Conservation (phyloP, 2,113 vertebrate species). For the Rhodinocichla rosea region DNA sequence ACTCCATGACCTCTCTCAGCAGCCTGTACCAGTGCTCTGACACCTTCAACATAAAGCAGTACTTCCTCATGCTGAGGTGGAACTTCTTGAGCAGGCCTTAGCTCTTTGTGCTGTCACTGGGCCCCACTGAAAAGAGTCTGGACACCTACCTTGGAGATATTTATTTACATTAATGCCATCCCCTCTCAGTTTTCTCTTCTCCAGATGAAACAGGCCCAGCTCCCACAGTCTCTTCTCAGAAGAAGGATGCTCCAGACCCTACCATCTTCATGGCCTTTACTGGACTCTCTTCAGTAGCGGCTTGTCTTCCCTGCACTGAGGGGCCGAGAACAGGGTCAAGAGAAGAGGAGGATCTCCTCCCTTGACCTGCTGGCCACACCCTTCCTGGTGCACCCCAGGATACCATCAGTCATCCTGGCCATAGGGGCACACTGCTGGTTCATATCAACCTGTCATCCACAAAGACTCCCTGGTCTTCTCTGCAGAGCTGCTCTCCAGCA, state of each 20-base stretch:
- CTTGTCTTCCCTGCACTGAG: neutral
- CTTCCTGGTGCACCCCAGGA: fast-evolving
- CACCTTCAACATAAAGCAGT: neutral
- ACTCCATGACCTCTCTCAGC: fast-evolving
- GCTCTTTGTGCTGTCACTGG: neutral
- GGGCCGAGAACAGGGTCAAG: neutral
- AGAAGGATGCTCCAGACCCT: too few species aligned
- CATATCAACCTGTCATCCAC: neutral
- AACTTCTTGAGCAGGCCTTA: neutral
- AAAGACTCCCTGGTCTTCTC: neutral
- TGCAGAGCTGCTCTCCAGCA: neutral
- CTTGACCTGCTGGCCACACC: neutral
- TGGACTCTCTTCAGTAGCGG: neutral
- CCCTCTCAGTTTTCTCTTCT: neutral
- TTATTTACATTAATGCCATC: neutral
- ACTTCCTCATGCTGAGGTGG: neutral
- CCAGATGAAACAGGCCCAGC: neutral
- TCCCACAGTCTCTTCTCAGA: neutral
- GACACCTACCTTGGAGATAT: neutral
- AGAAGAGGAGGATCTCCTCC: neutral
- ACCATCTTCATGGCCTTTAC: neutral
- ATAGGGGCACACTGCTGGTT: neutral
- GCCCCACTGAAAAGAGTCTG: neutral
- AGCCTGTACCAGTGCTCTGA: neutral
- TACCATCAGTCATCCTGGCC: neutral